Evolutionary conservation across 1,140 invertebrate species (phyloP).

Genomic region (Aphis craccivora): DNA sequence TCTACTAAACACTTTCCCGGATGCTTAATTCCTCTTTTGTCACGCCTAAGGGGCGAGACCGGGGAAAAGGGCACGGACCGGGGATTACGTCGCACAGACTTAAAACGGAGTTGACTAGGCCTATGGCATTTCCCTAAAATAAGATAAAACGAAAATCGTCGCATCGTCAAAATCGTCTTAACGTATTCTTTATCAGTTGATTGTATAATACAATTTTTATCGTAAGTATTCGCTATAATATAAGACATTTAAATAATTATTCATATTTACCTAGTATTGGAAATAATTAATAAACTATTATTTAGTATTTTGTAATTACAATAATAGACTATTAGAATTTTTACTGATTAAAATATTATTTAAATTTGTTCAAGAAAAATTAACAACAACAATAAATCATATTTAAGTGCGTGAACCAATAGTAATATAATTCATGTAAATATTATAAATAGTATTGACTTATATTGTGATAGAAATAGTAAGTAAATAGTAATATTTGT

Average conservation of each 20-base stretch:
- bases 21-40: slow-evolving; percentile 52
- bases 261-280: not conserved
- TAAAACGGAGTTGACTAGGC: slow-evolving; percentile 2
- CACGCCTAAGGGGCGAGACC: slow-evolving; percentile 37
- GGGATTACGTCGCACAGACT: slow-evolving; percentile 35
- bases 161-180: not conserved
- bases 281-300: too few relatives aligned
- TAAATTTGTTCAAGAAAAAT: not conserved
- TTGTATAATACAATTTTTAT: not conserved
- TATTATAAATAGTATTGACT: not conserved
- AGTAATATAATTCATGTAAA: not conserved
- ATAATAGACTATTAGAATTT: not conserved
- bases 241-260: not conserved
- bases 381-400: not conserved
- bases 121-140: slow-evolving; percentile 9
- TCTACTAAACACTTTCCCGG: slow-evolving; percentile 55
- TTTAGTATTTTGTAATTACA: not conserved
- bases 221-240: not conserved
- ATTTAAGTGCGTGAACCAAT: not conserved
- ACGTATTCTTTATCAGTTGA: not conserved
- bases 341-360: not conserved
- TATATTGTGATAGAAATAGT: not conserved
- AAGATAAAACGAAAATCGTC: not conserved
- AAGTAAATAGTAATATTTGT: not conserved
- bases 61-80: not conserved